Base-by-base conservation (phyloP, 1,140 invertebrate species). In the Lepidostoma basale region DNA sequence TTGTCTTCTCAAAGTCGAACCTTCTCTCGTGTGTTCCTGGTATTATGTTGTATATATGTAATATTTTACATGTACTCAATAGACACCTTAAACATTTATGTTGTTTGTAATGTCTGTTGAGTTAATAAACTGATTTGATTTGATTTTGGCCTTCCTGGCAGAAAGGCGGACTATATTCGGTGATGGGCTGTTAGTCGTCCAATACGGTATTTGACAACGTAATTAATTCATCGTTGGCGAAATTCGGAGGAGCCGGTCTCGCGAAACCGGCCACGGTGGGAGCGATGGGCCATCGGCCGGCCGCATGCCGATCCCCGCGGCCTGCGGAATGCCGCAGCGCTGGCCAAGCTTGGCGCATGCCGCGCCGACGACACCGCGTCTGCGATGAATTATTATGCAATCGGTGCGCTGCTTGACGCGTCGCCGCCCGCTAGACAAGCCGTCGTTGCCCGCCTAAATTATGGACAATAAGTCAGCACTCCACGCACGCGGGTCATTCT, bases 191-290 rank as follows among this genome's bases (percentile, higher is more conserved):
- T 12, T 9, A 6, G 33, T 49, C 52, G 52, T 56, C 52, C 26
- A 33, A 30, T 23, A 45, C 18, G 45, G 20, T 33, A 56, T 56
- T 33, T 33, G 52, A 56, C 52, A 33, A 56, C 10, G n/a, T 56
- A 56, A 56, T 56, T 56, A 56, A 56, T 56, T 56, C 52, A 20
- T 54, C 49, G 25, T 10, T 23, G 49, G 49, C 52, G 20, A 47
- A 23, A 22, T 47, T 18, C 4, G 52, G 18, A 10, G 18, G 23
- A 58, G 54, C 28, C 33, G 20, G 56, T 18, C 18, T 28, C 52
- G 49, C 18, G 18, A 36, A 39, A 22, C 54, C 18, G 30, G 33
- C 54, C 5, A 16, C 2, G 54, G 6, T 0, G 9, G 20, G 30
- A 5, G 30, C 30, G 6, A 33, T 6, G 12, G 30, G 12, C 6